Conservation (phyloP, 1,140 invertebrate species). For the Oncopeltus fasciatus region DNA sequence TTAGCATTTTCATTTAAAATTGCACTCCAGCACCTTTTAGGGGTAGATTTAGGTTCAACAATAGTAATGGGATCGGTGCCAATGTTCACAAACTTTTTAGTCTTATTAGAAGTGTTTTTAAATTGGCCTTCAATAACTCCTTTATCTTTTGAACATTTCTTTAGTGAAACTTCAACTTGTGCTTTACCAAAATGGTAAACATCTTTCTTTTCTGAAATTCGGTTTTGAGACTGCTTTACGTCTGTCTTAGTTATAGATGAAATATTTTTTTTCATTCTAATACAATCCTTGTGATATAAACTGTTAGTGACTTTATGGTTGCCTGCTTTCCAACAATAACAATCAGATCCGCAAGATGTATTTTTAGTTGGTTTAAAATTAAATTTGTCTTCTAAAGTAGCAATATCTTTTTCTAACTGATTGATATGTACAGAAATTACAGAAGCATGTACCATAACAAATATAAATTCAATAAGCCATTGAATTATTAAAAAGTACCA, state of each 20-base stretch:
- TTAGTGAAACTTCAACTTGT: background rate
- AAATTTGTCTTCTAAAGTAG: background rate
- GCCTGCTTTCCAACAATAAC: background rate
- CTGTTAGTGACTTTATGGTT: background rate
- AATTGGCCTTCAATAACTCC: background rate
- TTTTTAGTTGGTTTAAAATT: background rate
- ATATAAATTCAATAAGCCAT: too few species aligned
- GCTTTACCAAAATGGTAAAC: background rate
- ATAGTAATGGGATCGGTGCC: background rate
- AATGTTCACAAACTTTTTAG: background rate
- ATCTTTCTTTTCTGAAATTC: background rate
- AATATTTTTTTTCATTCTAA: background rate
- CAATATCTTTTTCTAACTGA: background rate
- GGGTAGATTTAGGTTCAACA: background rate
- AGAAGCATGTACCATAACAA: background rate
- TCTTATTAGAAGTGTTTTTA: background rate
- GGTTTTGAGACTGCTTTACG: background rate
- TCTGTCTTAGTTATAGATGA: background rate
- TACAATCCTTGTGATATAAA: conserved; percentile 1
- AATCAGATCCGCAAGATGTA: background rate
- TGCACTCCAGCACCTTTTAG: background rate
- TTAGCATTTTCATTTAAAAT: background rate
- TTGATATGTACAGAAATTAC: background rate
- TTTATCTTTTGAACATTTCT: background rate
- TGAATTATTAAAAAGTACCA: too few species aligned